Base-by-base conservation (phyloP, 2,113 vertebrate species). In the Poeciliopsis retropinna region DNA sequence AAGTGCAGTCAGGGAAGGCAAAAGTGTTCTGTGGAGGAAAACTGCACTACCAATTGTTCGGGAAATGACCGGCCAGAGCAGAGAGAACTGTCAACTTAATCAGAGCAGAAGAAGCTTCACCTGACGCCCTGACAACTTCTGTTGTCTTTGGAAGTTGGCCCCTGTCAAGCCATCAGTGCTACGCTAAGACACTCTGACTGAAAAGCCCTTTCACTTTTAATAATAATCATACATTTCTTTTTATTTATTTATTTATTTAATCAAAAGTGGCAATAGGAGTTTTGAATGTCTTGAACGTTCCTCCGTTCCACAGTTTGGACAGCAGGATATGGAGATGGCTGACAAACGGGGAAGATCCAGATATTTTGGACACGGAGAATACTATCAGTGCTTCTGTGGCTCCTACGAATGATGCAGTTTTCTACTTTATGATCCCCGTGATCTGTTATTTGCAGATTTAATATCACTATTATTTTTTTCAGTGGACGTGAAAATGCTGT, bases 121-220 rank as follows among this genome's bases (percentile, higher is more conserved):
- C 73, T 79, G 80, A 86, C 80, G 79, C 80, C 73, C 65, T 82
- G 84, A 82, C 77, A 90, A 86, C 32, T n/a, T n/a, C n/a, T 31
- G 22, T 30, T 61, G 69, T 77, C 32, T 34, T 37, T 30, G 39
- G 80, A 78, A 29, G 61, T 62, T 77, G 72, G 57, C 66, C 13
- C 13, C 76, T 84, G 79, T 84, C 72, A 82, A 76, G 67, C 66
- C 64, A 62, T 71, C 30, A 64, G 27, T 61, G 31, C 51, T 76
- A 72, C 47, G 47, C 70, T 19, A 30, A 79, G 57, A 73, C 54
- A 54, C 31, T 47, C 37, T 29, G 73, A 67, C 60, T 62, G 28
- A 29, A 37, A 62, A 14, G 44, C 44, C 44, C 14, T 47, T 19
- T 19, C 5, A 47, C 44, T 17, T 47, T 47, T 19, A 47, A 47